Base-by-base conservation (phyloP, 64 coral and sea anemone species). In the Actinia equina region DNA sequence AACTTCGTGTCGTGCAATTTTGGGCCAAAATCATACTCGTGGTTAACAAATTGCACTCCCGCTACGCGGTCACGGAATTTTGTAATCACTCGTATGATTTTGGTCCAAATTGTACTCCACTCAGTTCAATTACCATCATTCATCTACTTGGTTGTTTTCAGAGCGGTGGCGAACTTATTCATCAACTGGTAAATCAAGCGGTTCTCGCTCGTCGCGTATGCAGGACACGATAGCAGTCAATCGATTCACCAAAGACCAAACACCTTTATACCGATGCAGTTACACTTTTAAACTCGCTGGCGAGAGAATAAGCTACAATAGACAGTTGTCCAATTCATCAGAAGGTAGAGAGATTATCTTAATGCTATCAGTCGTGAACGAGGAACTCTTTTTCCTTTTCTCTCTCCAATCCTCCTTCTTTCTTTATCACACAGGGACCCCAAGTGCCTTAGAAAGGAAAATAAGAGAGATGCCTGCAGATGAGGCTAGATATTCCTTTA, bases 251-350 rank as follows among this genome's bases (percentile, higher is more conserved):
- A 57, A 63, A 20, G 30, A 42, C 3, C 27, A 27, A 42, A 4
- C 85, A 25, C 84, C 88, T 12, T 55, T 85, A 43, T 96, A 93
- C 76, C 88, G 94, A 41, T 96, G 94, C 61, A 86, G 92, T 52
- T 96, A 96, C 52, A 78, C 86, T 6, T 93, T 96, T 86, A 89
- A 88, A 61, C 49, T 90, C 57, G 37, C 84, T 43, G 91, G 94
- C 15, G 94, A 96, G 59, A 96, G 87, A 41, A 85, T 92, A 27
- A 90, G 89, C 26, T 96, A 96, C 70, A 96, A 96, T 62, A 86
- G 88, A 57, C 44, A 82, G 22, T 77, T 88, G 23, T 56, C 91
- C 22, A 88, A 37, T 69, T 59, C 91, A 25, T 81, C 78, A 20
- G 78, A 81, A 81, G 78, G 78, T 81, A 81, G 5, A 30, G 69